Evolutionary conservation across 2,113 vertebrate species (phyloP), one percentile per base, ranked within the genome.

Genomic region (Anoura caudifer): DNA sequence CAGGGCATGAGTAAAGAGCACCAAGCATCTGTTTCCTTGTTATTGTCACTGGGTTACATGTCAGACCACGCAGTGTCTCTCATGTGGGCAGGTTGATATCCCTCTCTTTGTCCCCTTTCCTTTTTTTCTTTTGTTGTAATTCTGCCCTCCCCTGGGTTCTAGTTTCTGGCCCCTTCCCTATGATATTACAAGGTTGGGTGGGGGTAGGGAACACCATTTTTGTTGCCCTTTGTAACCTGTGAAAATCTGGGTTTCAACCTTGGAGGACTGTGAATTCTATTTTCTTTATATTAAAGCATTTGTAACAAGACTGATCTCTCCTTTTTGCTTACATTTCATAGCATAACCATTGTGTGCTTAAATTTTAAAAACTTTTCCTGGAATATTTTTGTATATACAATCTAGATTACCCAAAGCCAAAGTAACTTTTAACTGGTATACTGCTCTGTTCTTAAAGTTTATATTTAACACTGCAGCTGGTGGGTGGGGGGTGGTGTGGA

Each of bases 401-500:
- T 83, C 56, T 69, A 75, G 61, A 90, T 61, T 9, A 24, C 2
- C 79, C 61, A 79, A 91, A 92, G 84, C 47, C 69, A 95, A 77
- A 80, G 50, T 77, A 81, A 91, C 50, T 50, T 76, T 61, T 86
- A 76, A 93, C 73, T 2, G 10, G 31, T 88, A 61, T 83, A 76
- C 38, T 56, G 65, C 52, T 1, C 43, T 81, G 9, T 67, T 95
- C 91, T 91, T 82, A 63, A 82, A 72, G 31, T 86, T 67, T 97
- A 59, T 97, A 86, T 95, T 96, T 96, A 96, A 88, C 94, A 85
- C 47, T 45, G 56, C 69, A 41, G 59, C 59, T 12, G 59, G 59
- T 61, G 59, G 59, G 59, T 2, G 24, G 24, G 54, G 61, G 5
- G 61, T 31, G 56, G 56, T 24, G 22, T 14, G 45, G 31, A 65